Percentiles rank a stretch among this genome's conserved stretches.
Conservation (phyloP, 2,888 invertebrate species). For the Tetramorium bicarinatum region DNA sequence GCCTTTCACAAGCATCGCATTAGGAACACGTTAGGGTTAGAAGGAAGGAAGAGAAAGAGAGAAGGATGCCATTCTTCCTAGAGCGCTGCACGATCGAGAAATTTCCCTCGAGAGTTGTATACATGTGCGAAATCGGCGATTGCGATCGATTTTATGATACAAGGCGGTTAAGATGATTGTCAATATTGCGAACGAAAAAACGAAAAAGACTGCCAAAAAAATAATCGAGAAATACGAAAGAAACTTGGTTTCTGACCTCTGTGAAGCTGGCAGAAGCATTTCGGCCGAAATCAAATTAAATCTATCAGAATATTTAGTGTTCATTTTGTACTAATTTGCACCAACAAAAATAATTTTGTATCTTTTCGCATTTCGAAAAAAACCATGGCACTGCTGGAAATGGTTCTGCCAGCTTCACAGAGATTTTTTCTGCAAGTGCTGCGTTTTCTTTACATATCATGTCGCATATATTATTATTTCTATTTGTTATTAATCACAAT, state of each 20-base stretch:
- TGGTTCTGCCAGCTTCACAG: too few species aligned
- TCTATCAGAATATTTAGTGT: too few species aligned
- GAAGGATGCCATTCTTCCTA: constrained; percentile 29
- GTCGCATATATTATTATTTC: not conserved
- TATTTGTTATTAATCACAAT: not conserved
- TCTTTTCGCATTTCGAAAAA: too few species aligned
- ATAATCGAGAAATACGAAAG: too few species aligned
- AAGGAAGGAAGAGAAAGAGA: constrained; percentile 25
- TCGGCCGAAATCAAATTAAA: too few species aligned
- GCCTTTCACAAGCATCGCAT: constrained; percentile 46
- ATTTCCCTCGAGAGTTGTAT: constrained; percentile 60
- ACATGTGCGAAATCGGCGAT: constrained; percentile 21
- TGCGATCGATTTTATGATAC: not conserved
- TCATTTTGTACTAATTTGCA: too few species aligned
- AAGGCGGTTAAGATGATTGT: not conserved
- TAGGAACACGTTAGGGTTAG: constrained; percentile 43
- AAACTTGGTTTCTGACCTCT: too few species aligned
- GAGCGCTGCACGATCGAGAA: constrained; percentile 43
- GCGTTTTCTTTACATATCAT: too few species aligned
- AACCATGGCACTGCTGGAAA: too few species aligned
- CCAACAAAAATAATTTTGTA: too few species aligned
- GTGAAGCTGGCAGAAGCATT: too few species aligned
- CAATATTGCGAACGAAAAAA: not conserved
- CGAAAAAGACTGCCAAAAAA: not conserved
- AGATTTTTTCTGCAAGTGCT: too few species aligned